Conservation (phyloP, 2,888 invertebrate species). For the Drosophila kanekoi region DNA sequence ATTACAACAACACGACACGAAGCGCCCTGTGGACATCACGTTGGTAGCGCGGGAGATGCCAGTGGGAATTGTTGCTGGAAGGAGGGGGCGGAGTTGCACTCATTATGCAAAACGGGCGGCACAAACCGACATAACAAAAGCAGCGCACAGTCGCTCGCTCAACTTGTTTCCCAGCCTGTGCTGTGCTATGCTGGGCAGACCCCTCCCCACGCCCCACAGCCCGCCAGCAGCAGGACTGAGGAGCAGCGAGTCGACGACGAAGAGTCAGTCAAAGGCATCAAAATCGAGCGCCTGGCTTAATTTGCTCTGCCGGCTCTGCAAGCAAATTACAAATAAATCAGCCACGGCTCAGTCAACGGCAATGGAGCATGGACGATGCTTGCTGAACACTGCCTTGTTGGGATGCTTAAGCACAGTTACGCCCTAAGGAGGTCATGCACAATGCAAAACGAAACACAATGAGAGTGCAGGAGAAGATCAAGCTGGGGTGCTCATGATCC, state of each 20-base stretch:
- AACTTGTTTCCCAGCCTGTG: constrained; percentile 50
- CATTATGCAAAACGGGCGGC: constrained; percentile 69
- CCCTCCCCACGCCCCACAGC: not conserved
- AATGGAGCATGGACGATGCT: constrained; percentile 22
- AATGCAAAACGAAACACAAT: constrained; percentile 12
- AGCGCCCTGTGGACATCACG: constrained; percentile 70
- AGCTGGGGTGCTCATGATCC: constrained; percentile 6
- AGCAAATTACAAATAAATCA: constrained; percentile 61
- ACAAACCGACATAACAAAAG: constrained; percentile 43
- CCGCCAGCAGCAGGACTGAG: not conserved
- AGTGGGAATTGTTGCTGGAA: constrained; percentile 38
- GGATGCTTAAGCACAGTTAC: constrained; percentile 75
- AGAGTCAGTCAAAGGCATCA: constrained; percentile 54
- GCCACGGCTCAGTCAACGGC: constrained; percentile 39
- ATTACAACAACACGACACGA: constrained; percentile 46
- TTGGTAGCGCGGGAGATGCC: constrained; percentile 60
- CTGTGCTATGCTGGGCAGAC: too few relatives aligned
- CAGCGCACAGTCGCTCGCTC: constrained; percentile 14
- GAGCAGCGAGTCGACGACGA: constrained; percentile 13
- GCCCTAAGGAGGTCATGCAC: constrained; percentile 74
- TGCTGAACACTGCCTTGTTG: constrained; percentile 19
- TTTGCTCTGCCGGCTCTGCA: constrained; percentile 50
- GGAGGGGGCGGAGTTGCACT: constrained; percentile 60
- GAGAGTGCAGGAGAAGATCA: not conserved
- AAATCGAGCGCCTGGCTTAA: constrained; percentile 47